A percentile compares a stretch with the other conserved stretches of the same genome.
Conservation (phyloP, 1,140 invertebrate genomes). For the Lucilia sericata region DNA sequence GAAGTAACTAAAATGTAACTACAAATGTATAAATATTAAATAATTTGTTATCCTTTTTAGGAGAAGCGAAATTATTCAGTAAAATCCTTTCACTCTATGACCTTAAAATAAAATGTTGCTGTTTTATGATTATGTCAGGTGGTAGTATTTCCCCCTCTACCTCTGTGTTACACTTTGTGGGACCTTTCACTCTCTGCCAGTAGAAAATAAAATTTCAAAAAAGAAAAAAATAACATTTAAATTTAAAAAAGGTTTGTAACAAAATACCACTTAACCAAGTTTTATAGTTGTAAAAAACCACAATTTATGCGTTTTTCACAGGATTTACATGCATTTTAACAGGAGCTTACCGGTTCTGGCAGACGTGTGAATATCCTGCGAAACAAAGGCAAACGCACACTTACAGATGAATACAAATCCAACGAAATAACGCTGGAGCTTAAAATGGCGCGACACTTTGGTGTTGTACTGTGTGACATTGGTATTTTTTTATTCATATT, state of each 20-base stretch:
- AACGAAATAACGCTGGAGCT: neutral
- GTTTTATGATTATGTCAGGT: conserved; percentile 11
- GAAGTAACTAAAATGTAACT: too few species aligned
- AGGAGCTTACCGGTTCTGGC: conserved; percentile 5
- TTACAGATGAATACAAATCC: neutral
- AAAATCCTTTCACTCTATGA: conserved; percentile 16
- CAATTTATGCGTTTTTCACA: conserved; percentile 19
- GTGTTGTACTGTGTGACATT: conserved; percentile 2
- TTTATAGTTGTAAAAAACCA: conserved; percentile 16
- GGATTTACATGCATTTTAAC: conserved; percentile 26
- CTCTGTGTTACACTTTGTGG: neutral
- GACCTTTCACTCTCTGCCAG: neutral
- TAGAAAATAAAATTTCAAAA: neutral
- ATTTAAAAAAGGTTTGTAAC: neutral
- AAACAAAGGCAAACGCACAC: neutral
- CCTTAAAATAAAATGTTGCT: neutral
- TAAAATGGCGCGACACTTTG: neutral
- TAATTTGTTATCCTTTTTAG: too few species aligned
- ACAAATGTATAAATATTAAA: too few species aligned
- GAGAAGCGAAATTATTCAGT: too few species aligned
- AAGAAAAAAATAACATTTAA: neutral
- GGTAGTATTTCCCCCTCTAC: neutral
- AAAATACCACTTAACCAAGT: conserved; percentile 18
- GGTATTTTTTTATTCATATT: neutral
- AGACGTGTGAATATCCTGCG: conserved; percentile 1